Evolutionary conservation across 2,888 invertebrate genomes (phyloP).

Genomic region (Melanchra persicariae): DNA sequence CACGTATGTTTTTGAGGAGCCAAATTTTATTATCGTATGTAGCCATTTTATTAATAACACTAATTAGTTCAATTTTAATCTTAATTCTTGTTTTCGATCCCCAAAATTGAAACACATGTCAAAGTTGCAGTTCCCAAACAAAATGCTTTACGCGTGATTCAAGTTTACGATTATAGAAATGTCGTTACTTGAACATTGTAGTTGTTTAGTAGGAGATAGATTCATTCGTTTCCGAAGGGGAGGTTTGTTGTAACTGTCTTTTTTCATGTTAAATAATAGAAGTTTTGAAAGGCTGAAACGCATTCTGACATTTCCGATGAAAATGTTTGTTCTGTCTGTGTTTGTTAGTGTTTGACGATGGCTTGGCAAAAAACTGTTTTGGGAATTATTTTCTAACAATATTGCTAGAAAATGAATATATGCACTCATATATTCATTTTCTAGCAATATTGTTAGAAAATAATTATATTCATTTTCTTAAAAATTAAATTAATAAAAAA

Average conservation of each 20-base stretch:
- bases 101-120: conserved; percentile 70
- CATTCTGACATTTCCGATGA: conserved; percentile 36
- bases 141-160: conserved; percentile 64
- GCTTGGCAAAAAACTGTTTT: neutral
- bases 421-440: too few species aligned
- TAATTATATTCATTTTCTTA: too few species aligned
- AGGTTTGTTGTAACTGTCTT: neutral
- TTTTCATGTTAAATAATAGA: conserved; percentile 21
- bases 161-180: conserved; percentile 10
- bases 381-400: neutral
- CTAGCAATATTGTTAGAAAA: too few species aligned
- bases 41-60: conserved; percentile 92
- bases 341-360: neutral
- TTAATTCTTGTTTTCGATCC: conserved; percentile 56
- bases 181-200: conserved; percentile 28
- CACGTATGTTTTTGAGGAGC: conserved; percentile 97
- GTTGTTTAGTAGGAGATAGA: conserved; percentile 12
- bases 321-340: conserved; percentile 1
- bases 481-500: too few species aligned
- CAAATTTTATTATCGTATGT: conserved; percentile 98
- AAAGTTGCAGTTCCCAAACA: conserved; percentile 69
- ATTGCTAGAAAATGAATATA: neutral
- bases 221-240: neutral
- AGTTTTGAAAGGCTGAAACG: conserved; percentile 9
- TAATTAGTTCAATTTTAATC: conserved; percentile 50